Base-by-base conservation (phyloP, 2,888 invertebrate species). In the Nomada goodeniana region DNA sequence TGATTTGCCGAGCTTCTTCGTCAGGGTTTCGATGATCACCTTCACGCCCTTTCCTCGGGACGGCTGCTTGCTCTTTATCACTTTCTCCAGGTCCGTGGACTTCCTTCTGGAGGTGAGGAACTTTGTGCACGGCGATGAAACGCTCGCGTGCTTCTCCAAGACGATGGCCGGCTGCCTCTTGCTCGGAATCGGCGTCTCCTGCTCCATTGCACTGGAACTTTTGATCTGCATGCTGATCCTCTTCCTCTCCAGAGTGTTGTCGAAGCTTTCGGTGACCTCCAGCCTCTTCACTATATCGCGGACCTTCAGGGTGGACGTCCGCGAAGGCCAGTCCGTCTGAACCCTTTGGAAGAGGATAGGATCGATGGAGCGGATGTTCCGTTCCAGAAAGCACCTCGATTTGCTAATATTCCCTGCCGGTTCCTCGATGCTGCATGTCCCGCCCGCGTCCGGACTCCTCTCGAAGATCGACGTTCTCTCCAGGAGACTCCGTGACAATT, bases 11-110 rank as follows among this genome's bases (percentile, higher is more conserved):
- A 1, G 0, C 23, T 83, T 88, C 15, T 85, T 78, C 23, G 85
- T 79, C 5, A 91, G 70, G 15, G 87, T 87, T n/a, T 84, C 78
- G 73, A 91, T 88, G 10, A 90, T 89, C 0, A 84, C 87, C 18
- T 80, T 82, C 2, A 91, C 44, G 42, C 85, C 83, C 20, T 71
- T 86, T 3, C 73, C 71, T 0, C 57, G 11, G 0, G 13, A 10
- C 7, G 57, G 26, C 36, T 82, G 72, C 5, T 77, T 75, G 2
- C 7, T 76, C 42, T 86, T 84, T 0, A 91, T 84, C 15, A 90
- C 82, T 1, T 76, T 81, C 70, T 89, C 88, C 42, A 87, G 74
- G 3, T 79, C 84, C 11, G 82, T 80, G 0, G 91, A 89, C 50
- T 91, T 91, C 15, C 72, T 88, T 15, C 23, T 57, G 0, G 88